Evolutionary conservation across 1,140 invertebrate genomes (phyloP), one percentile per base, ranked within the genome.

Genomic region (Hyles vespertilio): DNA sequence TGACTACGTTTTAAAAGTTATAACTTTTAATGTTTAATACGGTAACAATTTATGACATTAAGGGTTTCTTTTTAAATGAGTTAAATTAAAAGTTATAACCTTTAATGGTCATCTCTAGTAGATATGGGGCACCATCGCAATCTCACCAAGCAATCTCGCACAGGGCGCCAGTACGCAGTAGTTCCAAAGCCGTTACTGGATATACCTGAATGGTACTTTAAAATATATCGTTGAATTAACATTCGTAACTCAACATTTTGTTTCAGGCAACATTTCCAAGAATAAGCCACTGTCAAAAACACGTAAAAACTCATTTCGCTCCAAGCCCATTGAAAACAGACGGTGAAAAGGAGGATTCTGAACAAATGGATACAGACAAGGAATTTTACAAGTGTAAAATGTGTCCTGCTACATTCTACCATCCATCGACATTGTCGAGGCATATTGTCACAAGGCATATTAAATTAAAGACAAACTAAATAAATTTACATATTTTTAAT

Each of bases 381-480:
- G 56, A 59, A 58, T 32, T 73, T 2, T 78, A 64, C 54, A 82
- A 77, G 58, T 84, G 81, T 57, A 82, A 77, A 53, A 79, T 84
- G 75, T 87, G 84, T 47, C 63, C 74, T 0, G 63, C 69, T n/a
- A 72, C 69, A 32, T 84, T 72, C 56, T 61, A 72, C 5, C 69
- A 82, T 58, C 62, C 75, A 9, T 62, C 75, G 3, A 65, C 79
- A 32, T 56, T 84, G 1, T 77, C 79, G 3, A 84, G 79, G 67
- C 84, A 87, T 60, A 75, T 87, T 59, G 53, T 81, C 9, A 50
- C 65, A 12, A 75, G 67, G 51, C 84, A 84, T 74, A 79, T 87
- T 52, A 78, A 75, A 73, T 51, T 74, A 34, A 66, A 70, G 47
- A 49, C 11, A 48, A 65, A 62, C 56, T 59, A 57, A 58, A 61